phyloP scores from a whole-genome alignment of 1,140 invertebrate genomes.

The Tribolium castaneum region DNA sequence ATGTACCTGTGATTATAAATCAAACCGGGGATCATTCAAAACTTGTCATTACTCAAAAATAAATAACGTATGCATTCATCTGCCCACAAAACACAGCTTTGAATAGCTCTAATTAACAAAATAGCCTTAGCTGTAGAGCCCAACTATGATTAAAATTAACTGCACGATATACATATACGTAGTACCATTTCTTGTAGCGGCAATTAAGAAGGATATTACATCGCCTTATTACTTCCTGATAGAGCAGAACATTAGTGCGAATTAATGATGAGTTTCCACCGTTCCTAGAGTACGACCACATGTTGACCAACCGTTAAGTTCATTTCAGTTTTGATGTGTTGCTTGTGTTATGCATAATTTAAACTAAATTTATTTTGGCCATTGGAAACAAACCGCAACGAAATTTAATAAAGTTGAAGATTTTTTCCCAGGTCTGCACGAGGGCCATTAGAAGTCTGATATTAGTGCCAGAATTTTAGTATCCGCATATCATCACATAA shows the following conservation, averaged over 20 bases:
- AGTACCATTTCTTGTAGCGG: constrained; percentile 13
- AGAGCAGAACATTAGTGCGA: constrained; percentile 9
- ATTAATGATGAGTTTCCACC: constrained; percentile 3
- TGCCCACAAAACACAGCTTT: background rate
- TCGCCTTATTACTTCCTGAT: constrained; percentile 33
- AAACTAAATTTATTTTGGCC: background rate
- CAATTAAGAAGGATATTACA: constrained; percentile 23
- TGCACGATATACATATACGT: constrained; percentile 20
- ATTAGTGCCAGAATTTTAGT: constrained; percentile 27
- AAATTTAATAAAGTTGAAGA: constrained; percentile 22
- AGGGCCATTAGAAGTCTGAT: constrained; percentile 4
- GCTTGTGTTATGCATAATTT: background rate
- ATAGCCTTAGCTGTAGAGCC: background rate
- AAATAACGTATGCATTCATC: constrained; percentile 4
- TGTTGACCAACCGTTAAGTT: constrained; percentile 26
- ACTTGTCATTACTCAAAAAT: constrained; percentile 17
- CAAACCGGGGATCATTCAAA: background rate
- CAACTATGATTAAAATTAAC: constrained; percentile 21
- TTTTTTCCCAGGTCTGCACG: background rate
- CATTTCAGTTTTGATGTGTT: background rate
- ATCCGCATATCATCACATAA: constrained; percentile 35
- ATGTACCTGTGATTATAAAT: constrained; percentile 23
- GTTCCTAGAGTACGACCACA: background rate
- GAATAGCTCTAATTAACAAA: constrained; percentile 22
- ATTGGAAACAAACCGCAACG: background rate